phyloP scores from a whole-genome alignment of 2,797 vertebrate genomes.

The Molothrus aeneus region DNA sequence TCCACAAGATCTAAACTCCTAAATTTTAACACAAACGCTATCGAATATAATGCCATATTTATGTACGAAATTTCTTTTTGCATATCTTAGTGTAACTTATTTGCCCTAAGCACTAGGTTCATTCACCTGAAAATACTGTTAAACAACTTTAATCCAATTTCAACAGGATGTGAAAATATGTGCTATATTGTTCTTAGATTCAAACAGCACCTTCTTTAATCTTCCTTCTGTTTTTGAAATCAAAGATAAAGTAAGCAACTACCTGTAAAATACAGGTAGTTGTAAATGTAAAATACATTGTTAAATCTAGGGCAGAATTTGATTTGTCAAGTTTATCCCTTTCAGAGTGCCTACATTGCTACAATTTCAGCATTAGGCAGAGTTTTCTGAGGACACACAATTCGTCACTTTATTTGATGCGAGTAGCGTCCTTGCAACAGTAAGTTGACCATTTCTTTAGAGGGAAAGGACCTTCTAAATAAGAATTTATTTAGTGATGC shows the following conservation, averaged over 20 bases:
- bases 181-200: neutral
- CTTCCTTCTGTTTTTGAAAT: neutral
- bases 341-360: neutral
- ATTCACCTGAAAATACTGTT: neutral
- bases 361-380: neutral
- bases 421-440: neutral
- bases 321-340: neutral
- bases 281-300: neutral
- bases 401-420: neutral
- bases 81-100: neutral
- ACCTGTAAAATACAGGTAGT: neutral
- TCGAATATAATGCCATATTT: neutral
- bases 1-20: neutral
- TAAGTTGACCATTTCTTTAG: neutral
- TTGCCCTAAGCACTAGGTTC: neutral
- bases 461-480: neutral
- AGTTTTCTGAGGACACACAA: neutral
- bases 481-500: neutral
- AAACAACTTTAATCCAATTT: neutral
- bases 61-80: neutral
- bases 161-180: neutral
- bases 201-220: neutral
- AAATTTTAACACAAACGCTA: neutral
- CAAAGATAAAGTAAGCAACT: neutral
- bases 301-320: neutral